These are phyloP conservation scores for Matsumurasca onukii DNA, from an alignment of 1,140 invertebrate genomes.

Conservation along the genomic window DNA sequence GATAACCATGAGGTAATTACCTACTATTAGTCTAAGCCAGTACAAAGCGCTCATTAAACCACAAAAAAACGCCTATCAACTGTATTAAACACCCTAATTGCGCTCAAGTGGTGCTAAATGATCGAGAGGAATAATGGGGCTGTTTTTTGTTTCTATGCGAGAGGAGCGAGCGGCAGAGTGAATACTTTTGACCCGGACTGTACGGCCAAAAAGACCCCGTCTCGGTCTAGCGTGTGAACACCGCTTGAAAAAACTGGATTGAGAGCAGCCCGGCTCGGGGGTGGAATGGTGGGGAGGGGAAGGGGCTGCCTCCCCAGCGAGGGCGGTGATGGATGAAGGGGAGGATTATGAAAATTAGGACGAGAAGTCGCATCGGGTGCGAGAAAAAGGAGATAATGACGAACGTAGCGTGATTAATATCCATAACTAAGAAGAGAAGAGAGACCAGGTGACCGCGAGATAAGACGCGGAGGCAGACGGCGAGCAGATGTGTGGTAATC, in stretches of 20 bases:
- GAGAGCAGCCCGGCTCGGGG: not conserved
- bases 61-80: no score
- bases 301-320: not conserved
- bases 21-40: no score
- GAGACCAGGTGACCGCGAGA: slow-evolving; percentile 10
- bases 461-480: not conserved
- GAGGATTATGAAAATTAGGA: slow-evolving; percentile 26
- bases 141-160: slow-evolving; percentile 11
- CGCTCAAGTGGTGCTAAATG: slow-evolving; percentile 12
- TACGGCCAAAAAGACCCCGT: slow-evolving; percentile 10
- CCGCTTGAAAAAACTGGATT: slow-evolving; percentile 25
- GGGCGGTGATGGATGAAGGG: slow-evolving; percentile 21
- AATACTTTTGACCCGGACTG: slow-evolving; percentile 1
- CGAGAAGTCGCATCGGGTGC: slow-evolving; percentile 23
- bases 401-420: slow-evolving; percentile 7
- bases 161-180: no score
- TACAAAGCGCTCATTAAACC: no score
- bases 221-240: slow-evolving; percentile 15
- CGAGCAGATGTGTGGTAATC: not conserved
- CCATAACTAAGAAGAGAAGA: not conserved
- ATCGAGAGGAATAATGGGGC: slow-evolving; percentile 14
- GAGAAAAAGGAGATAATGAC: slow-evolving; percentile 24
- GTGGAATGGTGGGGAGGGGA: not conserved
- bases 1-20: no score
- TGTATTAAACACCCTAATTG: slow-evolving; percentile 9